Conservation (phyloP, 2,888 invertebrate genomes). For the Cecidostiba fungosa region DNA sequence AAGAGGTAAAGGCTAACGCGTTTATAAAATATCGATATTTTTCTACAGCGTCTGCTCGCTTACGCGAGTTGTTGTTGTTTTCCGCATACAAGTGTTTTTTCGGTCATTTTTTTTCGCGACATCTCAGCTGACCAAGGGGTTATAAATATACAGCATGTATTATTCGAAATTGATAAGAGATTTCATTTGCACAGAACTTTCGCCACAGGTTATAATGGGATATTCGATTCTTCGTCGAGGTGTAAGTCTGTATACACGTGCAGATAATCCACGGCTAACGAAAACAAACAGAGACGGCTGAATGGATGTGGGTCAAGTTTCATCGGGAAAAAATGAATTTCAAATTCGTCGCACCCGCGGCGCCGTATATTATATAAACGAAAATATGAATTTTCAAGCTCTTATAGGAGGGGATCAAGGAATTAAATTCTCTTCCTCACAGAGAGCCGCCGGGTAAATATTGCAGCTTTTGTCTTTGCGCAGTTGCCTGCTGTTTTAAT, state of each 20-base stretch:
- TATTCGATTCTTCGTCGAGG: neutral
- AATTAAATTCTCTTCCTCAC: neutral
- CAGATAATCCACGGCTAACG: no score
- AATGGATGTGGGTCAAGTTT: neutral
- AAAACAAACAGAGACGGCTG: no score
- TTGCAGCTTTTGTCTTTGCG: neutral
- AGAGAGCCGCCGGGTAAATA: neutral
- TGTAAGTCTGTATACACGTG: no score
- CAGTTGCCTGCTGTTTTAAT: neutral
- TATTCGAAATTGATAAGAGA: neutral
- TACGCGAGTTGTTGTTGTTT: neutral
- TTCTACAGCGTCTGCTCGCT: neutral
- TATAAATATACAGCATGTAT: constrained; percentile 10
- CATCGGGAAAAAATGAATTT: neutral
- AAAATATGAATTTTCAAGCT: neutral
- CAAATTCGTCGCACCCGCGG: no score
- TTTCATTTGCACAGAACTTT: neutral
- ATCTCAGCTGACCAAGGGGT: neutral
- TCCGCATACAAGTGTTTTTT: neutral
- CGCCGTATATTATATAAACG: neutral
- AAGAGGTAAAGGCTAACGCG: neutral
- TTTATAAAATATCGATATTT: constrained; percentile 51
- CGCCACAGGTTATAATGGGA: neutral
- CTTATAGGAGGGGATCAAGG: neutral
- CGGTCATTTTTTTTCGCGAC: no score